A percentile compares a stretch with the other conserved stretches of the same genome.
Conservation (phyloP, 2,888 invertebrate species). For the Bombylius major region DNA sequence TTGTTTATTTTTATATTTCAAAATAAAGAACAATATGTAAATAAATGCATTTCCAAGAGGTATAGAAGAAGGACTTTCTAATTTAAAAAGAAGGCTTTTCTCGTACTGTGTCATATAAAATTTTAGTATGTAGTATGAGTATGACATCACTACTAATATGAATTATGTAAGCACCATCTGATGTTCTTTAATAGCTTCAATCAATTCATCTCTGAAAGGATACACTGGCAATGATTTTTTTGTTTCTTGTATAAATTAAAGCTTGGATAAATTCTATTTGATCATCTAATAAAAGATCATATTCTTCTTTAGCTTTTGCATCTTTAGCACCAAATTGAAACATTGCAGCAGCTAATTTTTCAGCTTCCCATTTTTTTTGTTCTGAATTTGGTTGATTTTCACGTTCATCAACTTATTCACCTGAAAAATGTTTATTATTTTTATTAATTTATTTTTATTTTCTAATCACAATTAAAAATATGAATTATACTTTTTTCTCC, state of each 20-base stretch:
- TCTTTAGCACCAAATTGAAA: conserved; percentile 91
- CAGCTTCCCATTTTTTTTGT: conserved; percentile 94
- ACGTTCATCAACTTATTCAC: conserved; percentile 71
- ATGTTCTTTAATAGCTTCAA: conserved; percentile 80
- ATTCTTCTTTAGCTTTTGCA: conserved; percentile 59
- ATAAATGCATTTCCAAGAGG: too few species aligned
- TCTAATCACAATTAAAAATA: not conserved
- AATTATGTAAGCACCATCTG: conserved; percentile 23
- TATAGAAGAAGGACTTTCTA: too few species aligned
- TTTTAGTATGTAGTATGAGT: too few species aligned
- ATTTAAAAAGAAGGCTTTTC: too few species aligned
- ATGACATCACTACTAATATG: too few species aligned
- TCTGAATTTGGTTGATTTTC: conserved; percentile 75
- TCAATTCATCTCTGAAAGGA: conserved; percentile 78
- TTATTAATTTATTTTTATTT: not conserved
- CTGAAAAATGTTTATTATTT: conserved; percentile 26
- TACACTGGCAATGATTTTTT: conserved; percentile 86
- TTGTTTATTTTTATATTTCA: too few species aligned
- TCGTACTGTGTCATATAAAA: too few species aligned
- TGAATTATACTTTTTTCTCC: conserved; percentile 44
- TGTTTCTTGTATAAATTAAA: conserved; percentile 77
- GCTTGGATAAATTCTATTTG: conserved; percentile 97
- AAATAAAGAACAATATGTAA: too few species aligned
- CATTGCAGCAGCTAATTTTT: conserved; percentile 85
- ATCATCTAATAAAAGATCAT: conserved; percentile 88